Evolutionary conservation across 2,113 vertebrate species (phyloP).

Genomic region (Physeter macrocephalus): DNA sequence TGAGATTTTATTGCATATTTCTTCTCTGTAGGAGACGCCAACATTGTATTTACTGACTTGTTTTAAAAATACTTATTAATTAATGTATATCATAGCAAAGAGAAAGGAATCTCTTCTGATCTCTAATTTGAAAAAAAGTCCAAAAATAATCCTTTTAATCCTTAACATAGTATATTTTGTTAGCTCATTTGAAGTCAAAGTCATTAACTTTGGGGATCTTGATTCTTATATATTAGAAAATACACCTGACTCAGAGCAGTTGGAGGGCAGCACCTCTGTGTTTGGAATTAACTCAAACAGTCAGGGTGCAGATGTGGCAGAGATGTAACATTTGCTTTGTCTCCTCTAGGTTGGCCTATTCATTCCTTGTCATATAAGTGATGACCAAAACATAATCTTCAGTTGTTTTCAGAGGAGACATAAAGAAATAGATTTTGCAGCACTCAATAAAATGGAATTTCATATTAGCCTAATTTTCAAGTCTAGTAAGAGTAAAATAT

Average conservation of each 20-base stretch:
- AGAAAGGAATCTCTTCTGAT: neutral
- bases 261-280: fast-evolving
- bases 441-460: neutral
- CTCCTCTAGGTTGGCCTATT: neutral
- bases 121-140: neutral
- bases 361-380: neutral
- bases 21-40: neutral
- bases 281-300: neutral
- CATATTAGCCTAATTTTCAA: neutral
- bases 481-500: neutral
- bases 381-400: neutral
- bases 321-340: neutral
- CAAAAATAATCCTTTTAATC: neutral
- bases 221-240: neutral
- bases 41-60: neutral
- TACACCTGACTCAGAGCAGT: neutral
- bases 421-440: neutral
- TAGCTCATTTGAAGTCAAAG: neutral
- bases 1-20: neutral
- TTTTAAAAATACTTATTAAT: neutral
- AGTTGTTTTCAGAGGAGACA: neutral
- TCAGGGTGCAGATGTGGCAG: neutral
- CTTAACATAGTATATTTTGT: neutral
- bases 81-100: neutral
- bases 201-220: neutral